phyloP scores from a whole-genome alignment of 2,888 invertebrate species.

The Philhelius pedissequus region DNA sequence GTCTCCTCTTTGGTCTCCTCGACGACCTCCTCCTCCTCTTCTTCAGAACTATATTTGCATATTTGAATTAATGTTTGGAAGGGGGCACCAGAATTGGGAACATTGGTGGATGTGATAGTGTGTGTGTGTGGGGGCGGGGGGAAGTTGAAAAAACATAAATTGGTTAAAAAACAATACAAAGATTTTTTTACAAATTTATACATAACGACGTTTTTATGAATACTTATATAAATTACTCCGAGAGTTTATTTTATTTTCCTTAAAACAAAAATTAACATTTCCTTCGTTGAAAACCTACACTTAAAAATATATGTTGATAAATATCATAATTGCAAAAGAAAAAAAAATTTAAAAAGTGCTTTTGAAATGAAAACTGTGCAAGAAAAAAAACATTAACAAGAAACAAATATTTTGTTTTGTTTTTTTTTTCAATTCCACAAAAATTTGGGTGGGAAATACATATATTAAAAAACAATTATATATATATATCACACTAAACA shows the following conservation, averaged over 20 bases:
- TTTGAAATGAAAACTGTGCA: conserved; percentile 39
- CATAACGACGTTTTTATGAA: conserved; percentile 34
- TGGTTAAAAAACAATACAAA: conserved; percentile 42
- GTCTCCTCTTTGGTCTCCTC: conserved; percentile 78
- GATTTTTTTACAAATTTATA: conserved; percentile 47
- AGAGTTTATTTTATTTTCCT: not conserved
- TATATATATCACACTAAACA: not conserved
- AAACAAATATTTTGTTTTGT: conserved; percentile 39
- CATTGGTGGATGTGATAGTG: not conserved
- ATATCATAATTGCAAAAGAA: not conserved
- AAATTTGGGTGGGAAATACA: not conserved
- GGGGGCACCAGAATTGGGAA: conserved; percentile 22
- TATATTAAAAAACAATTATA: not conserved
- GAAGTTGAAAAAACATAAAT: conserved; percentile 42
- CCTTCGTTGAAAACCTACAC: conserved; percentile 50
- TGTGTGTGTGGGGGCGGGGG: too few species aligned
- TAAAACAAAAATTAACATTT: conserved; percentile 36
- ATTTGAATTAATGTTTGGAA: conserved; percentile 53
- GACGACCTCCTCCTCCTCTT: conserved; percentile 79
- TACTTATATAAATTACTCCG: conserved; percentile 20
- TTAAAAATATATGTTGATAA: conserved; percentile 31
- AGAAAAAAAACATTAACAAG: conserved; percentile 40
- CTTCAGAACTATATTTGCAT: conserved; percentile 76
- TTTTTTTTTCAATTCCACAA: conserved; percentile 21
- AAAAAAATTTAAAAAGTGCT: conserved; percentile 21